Evolutionary conservation across 2,888 invertebrate genomes (phyloP).

Genomic region (Apeira syringaria): DNA sequence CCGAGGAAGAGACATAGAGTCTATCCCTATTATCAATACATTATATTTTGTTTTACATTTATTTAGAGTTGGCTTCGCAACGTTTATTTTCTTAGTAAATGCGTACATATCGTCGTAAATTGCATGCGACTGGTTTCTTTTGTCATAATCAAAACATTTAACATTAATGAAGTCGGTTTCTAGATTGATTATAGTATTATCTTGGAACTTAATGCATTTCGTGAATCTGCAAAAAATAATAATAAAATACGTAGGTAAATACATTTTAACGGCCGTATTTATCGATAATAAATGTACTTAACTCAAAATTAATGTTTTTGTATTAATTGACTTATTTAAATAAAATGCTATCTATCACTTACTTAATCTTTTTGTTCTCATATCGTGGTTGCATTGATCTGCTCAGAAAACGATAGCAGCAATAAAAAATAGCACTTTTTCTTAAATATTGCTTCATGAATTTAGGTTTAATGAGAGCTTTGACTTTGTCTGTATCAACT

Average conservation of each 20-base stretch:
- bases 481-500: slow-evolving; percentile 43
- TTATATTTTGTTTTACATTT: slow-evolving; percentile 59
- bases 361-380: slow-evolving; percentile 38
- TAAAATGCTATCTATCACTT: slow-evolving; percentile 21
- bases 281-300: too few species aligned
- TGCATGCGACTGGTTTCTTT: slow-evolving; percentile 42
- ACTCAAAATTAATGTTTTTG: too few species aligned
- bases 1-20: slow-evolving; percentile 92
- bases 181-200: slow-evolving; percentile 46
- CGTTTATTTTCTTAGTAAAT: slow-evolving; percentile 72
- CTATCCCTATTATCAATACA: slow-evolving; percentile 92
- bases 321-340: not conserved
- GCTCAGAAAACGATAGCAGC: slow-evolving; percentile 59
- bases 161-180: slow-evolving; percentile 63
- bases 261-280: too few species aligned
- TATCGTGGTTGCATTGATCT: slow-evolving; percentile 28
- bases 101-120: slow-evolving; percentile 71
- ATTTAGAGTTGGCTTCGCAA: slow-evolving; percentile 30
- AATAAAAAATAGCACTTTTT: slow-evolving; percentile 45
- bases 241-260: too few species aligned
- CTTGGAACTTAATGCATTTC: slow-evolving; percentile 48
- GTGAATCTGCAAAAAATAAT: slow-evolving; percentile 50
- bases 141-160: slow-evolving; percentile 54
- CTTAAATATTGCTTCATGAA: slow-evolving; percentile 48
- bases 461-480: slow-evolving; percentile 47